These are phyloP conservation scores for Phylloscopus trochilus DNA, from an alignment of 2,113 vertebrate species.

Conservation along the genomic window DNA sequence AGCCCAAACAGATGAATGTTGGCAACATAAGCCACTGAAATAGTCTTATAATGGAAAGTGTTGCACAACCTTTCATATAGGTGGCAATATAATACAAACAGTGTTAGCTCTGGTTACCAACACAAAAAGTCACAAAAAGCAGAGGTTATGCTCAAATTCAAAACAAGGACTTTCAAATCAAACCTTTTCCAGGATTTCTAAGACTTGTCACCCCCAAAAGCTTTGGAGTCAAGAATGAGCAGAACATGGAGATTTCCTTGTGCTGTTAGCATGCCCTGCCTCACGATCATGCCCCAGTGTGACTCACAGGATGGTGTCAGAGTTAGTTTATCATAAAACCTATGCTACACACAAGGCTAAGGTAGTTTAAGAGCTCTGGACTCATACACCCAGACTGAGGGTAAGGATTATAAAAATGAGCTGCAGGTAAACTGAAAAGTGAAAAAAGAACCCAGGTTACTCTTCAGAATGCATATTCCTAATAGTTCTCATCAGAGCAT, in stretches of 20 bases:
- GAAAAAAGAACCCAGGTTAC: background rate
- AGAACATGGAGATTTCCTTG: background rate
- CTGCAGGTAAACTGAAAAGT: background rate
- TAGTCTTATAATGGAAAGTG: conserved; percentile 49
- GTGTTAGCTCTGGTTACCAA: background rate
- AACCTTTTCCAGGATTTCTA: background rate
- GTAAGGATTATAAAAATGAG: background rate
- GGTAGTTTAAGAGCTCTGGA: background rate
- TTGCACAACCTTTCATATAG: conserved; percentile 48
- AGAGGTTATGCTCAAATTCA: background rate
- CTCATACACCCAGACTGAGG: background rate
- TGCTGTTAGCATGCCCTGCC: background rate
- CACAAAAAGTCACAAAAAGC: background rate
- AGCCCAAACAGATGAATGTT: conserved; percentile 40
- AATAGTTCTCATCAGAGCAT: background rate
- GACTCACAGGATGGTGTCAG: background rate
- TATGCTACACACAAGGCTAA: background rate
- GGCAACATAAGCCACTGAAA: conserved; percentile 42
- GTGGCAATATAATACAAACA: conserved; percentile 17
- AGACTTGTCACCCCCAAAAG: background rate
- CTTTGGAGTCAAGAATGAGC: background rate
- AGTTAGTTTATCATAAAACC: background rate
- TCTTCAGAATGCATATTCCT: background rate
- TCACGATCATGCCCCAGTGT: background rate
- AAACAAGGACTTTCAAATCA: background rate